phyloP scores from a whole-genome alignment of 2,113 vertebrate genomes.

The Seriola aureovittata region DNA sequence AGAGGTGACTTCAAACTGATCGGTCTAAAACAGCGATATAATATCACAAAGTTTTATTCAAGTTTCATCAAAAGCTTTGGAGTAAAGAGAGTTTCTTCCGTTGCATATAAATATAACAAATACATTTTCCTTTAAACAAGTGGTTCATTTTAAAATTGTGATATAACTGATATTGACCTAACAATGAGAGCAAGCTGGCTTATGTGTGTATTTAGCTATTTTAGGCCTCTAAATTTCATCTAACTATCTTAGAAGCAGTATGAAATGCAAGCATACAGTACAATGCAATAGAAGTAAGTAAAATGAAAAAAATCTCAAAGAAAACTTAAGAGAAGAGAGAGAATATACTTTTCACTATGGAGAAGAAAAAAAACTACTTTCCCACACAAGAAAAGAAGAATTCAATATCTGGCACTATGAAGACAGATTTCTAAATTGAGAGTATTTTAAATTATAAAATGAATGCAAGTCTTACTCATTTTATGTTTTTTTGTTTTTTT shows the following conservation, averaged over 20 bases:
- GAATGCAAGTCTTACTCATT: slow-evolving; percentile 9
- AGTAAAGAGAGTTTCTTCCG: slow-evolving; percentile 63
- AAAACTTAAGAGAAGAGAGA: slow-evolving; percentile 3
- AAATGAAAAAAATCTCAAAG: not conserved
- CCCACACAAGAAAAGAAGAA: slow-evolving; percentile 36
- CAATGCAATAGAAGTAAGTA: slow-evolving; percentile 21
- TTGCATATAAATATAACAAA: slow-evolving; percentile 73
- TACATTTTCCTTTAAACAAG: slow-evolving; percentile 42
- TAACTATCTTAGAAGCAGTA: slow-evolving; percentile 26
- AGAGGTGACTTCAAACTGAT: not conserved
- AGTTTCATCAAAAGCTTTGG: slow-evolving; percentile 67
- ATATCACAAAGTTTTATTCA: slow-evolving; percentile 76
- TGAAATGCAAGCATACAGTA: slow-evolving; percentile 39
- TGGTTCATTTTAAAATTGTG: slow-evolving; percentile 41
- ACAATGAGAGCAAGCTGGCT: slow-evolving; percentile 24
- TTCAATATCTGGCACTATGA: slow-evolving; percentile 24
- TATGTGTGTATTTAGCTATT: slow-evolving; percentile 7
- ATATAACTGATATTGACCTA: slow-evolving; percentile 29
- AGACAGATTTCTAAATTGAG: slow-evolving; percentile 7
- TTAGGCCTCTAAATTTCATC: slow-evolving; percentile 9
- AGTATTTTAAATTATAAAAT: slow-evolving; percentile 46
- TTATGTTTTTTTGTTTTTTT: slow-evolving; percentile 16
- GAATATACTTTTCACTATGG: slow-evolving; percentile 26
- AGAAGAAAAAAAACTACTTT: not conserved
- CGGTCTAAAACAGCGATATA: not conserved